These are phyloP conservation scores for Nothobranchius furzeri DNA, from an alignment of 2,113 vertebrate genomes.

Conservation along the genomic window DNA sequence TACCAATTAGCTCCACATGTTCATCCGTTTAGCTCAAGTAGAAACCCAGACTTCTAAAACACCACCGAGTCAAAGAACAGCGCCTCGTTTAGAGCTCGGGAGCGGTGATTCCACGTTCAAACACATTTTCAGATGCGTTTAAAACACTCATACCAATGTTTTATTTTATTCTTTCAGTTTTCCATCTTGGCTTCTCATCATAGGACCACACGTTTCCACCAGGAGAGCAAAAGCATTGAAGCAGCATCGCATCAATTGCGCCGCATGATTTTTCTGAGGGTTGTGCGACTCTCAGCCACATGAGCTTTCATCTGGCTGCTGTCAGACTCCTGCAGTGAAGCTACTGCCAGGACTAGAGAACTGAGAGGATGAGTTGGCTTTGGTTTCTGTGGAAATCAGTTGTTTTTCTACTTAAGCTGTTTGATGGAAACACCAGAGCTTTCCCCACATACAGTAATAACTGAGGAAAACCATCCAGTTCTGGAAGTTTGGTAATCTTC, in stretches of 20 bases:
- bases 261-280: conserved; percentile 29
- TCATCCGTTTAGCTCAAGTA: not conserved
- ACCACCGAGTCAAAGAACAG: not conserved
- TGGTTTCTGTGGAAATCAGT: conserved; percentile 25
- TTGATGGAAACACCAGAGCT: not conserved
- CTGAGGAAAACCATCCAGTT: not conserved
- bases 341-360: conserved; percentile 14
- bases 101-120: not conserved
- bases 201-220: conserved; percentile 8
- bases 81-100: not conserved
- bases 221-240: conserved; percentile 16
- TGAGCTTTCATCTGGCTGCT: conserved; percentile 46
- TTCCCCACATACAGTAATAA: not conserved
- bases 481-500: not conserved
- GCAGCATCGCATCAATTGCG: conserved; percentile 35
- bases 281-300: conserved; percentile 21
- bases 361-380: conserved; percentile 1
- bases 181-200: conserved; percentile 17
- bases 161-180: conserved; percentile 6
- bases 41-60: not conserved
- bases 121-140: not conserved
- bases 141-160: not conserved
- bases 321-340: conserved; percentile 46
- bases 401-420: not conserved
- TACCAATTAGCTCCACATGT: conserved; percentile 24